These are phyloP conservation scores for Melanotaenia duboulayi DNA, from an alignment of 2,113 vertebrate species.

Conservation along the genomic window DNA sequence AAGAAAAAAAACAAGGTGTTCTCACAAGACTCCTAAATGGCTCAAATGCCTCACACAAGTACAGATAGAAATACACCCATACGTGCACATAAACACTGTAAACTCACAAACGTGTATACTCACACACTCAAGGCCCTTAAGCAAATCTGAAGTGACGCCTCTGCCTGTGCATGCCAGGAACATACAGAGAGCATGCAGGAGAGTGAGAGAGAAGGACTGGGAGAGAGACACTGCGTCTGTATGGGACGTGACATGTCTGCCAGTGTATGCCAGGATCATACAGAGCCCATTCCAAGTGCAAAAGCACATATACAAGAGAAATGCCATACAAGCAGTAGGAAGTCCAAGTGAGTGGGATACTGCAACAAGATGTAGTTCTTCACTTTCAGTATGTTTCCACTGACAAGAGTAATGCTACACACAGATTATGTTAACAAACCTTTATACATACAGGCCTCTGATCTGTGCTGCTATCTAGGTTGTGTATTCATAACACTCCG, in stretches of 20 bases:
- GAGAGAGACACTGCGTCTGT: slow-evolving; percentile 34
- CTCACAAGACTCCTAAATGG: slow-evolving; percentile 28
- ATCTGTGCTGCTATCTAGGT: too few species aligned
- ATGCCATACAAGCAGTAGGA: slow-evolving; percentile 8
- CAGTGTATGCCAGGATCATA: slow-evolving; percentile 56
- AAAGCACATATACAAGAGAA: slow-evolving; percentile 31
- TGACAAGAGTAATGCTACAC: slow-evolving; percentile 13
- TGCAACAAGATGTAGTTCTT: slow-evolving; percentile 13
- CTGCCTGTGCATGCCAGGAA: slow-evolving; percentile 60
- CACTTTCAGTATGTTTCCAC: not conserved
- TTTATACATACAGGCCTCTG: not conserved
- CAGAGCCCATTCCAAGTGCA: slow-evolving; percentile 33
- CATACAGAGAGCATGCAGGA: slow-evolving; percentile 45
- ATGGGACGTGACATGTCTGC: slow-evolving; percentile 44
- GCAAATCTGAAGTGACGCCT: slow-evolving; percentile 61
- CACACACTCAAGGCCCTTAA: slow-evolving; percentile 30
- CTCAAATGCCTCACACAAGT: slow-evolving; percentile 24
- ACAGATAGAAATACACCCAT: not conserved
- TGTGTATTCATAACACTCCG: too few species aligned
- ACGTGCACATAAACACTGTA: slow-evolving; percentile 6
- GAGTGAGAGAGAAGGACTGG: slow-evolving; percentile 33
- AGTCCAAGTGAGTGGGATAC: slow-evolving; percentile 29
- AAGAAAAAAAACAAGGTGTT: slow-evolving; percentile 14
- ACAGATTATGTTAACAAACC: not conserved
- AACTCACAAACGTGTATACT: slow-evolving; percentile 14